phyloP scores from a whole-genome alignment of 2,113 vertebrate genomes.

The Corythornis cristatus region DNA sequence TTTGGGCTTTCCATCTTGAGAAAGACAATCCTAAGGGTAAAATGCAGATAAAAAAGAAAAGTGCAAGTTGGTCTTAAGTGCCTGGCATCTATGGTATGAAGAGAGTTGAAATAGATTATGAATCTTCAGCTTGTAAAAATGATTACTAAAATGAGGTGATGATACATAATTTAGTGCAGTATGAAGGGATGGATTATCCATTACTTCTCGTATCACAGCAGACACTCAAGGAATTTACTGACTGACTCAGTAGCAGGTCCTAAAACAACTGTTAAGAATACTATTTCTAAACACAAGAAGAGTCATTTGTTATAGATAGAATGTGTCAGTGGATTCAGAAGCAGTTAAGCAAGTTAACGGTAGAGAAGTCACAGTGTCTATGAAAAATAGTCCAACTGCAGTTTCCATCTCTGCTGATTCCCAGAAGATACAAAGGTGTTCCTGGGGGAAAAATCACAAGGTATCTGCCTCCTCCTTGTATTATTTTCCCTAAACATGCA shows the following conservation, averaged over 20 bases:
- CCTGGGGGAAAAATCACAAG: neutral
- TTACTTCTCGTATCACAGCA: neutral
- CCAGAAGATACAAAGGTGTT: neutral
- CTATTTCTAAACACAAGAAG: neutral
- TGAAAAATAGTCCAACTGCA: neutral
- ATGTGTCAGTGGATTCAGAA: neutral
- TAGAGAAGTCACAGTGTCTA: neutral
- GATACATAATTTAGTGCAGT: neutral
- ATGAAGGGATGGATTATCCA: neutral
- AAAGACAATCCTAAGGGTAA: neutral
- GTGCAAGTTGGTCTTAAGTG: neutral
- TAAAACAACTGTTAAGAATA: neutral
- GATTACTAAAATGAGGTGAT: neutral
- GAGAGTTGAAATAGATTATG: neutral
- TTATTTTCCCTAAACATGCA: neutral
- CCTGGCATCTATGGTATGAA: neutral
- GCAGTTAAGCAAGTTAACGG: neutral
- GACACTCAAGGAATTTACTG: neutral
- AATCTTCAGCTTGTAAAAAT: neutral
- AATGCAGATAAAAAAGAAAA: neutral
- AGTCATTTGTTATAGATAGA: neutral
- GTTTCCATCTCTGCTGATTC: neutral
- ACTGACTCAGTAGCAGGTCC: neutral
- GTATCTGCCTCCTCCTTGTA: neutral
- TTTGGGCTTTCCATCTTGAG: neutral